These are phyloP conservation scores for Tortricodes alternella DNA, from an alignment of 2,888 invertebrate species.

Conservation along the genomic window DNA sequence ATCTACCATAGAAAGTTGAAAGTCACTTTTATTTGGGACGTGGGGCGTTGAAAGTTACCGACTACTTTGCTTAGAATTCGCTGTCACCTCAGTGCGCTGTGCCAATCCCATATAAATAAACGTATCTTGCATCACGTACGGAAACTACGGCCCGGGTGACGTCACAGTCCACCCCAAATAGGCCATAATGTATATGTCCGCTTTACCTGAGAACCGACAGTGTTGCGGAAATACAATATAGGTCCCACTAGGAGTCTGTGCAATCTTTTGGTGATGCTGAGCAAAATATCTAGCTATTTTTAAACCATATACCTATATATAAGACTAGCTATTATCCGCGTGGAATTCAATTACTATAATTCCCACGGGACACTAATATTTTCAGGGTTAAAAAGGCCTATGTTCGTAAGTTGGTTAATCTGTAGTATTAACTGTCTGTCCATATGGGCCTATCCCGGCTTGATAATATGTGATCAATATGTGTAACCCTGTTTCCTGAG, in stretches of 20 bases:
- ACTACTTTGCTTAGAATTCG: background rate
- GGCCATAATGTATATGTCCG: background rate
- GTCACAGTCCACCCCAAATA: conserved; percentile 9
- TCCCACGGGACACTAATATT: too few relatives aligned
- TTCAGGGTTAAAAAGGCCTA: too few relatives aligned
- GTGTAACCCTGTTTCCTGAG: too few relatives aligned
- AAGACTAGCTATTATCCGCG: too few relatives aligned
- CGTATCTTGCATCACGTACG: conserved; percentile 16
- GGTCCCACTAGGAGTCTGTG: background rate
- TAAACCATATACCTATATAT: too few relatives aligned
- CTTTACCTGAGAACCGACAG: background rate
- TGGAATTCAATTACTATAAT: too few relatives aligned
- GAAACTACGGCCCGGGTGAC: conserved; percentile 12
- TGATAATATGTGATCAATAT: too few relatives aligned
- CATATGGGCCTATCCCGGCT: too few relatives aligned
- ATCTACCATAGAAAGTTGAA: too few relatives aligned
- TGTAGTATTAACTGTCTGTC: too few relatives aligned
- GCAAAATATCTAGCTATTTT: background rate
- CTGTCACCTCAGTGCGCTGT: background rate
- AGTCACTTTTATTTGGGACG: too few relatives aligned
- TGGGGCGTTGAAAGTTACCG: background rate
- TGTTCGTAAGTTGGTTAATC: too few relatives aligned
- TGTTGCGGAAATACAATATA: conserved; percentile 1
- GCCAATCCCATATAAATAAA: conserved; percentile 8
- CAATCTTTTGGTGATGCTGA: background rate